Evolutionary conservation across 2,888 invertebrate species (phyloP).

Genomic region (Oscheius onirici): DNA sequence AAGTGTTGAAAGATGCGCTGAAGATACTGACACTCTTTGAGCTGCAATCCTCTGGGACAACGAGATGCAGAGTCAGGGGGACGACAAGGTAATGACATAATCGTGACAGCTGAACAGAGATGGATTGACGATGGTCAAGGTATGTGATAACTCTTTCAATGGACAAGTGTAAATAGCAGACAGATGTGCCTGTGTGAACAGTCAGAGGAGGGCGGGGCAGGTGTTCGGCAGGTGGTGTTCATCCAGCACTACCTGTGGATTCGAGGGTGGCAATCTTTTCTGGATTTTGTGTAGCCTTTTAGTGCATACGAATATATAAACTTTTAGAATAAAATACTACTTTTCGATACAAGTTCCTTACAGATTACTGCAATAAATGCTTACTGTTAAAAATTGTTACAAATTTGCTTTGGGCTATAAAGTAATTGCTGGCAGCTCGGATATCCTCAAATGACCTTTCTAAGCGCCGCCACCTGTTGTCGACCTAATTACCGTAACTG

Average conservation of each 20-base stretch:
- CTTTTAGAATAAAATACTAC: too few species aligned
- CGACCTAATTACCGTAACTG: not conserved
- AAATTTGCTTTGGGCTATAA: not conserved
- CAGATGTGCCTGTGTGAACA: slow-evolving; percentile 6
- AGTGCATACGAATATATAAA: too few species aligned
- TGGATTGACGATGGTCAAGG: not conserved
- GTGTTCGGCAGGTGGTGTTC: slow-evolving; percentile 23
- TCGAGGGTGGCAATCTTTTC: not conserved
- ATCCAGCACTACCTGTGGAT: not conserved
- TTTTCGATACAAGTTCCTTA: too few species aligned
- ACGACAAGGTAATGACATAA: not conserved
- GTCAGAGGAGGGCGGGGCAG: slow-evolving; percentile 24
- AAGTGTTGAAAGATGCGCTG: not conserved
- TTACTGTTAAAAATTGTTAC: too few species aligned
- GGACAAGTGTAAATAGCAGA: not conserved
- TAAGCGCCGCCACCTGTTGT: not conserved
- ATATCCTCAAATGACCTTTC: not conserved
- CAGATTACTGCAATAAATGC: too few species aligned
- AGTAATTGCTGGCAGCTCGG: too few species aligned
- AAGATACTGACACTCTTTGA: not conserved
- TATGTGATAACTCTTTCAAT: not conserved
- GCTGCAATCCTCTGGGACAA: not conserved
- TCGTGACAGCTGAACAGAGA: not conserved
- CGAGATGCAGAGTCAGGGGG: not conserved
- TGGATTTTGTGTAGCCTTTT: too few species aligned